Conservation (phyloP, 2,113 vertebrate genomes). For the Dromiciops gliroides region DNA sequence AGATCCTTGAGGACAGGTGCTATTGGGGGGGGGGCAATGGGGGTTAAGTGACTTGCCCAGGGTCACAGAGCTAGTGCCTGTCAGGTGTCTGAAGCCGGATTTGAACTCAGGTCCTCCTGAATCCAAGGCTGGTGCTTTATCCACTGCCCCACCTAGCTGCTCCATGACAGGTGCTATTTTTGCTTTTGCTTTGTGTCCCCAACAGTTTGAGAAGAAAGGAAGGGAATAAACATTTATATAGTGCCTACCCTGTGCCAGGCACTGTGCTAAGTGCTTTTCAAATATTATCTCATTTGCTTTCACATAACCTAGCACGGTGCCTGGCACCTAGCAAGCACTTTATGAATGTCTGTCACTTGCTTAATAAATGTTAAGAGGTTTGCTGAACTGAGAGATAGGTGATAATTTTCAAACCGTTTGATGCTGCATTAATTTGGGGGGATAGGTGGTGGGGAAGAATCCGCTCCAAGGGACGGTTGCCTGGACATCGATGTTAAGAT, state of each 20-base stretch:
- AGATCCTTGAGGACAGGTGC: neutral
- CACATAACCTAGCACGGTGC: neutral
- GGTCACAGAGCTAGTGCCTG: too few relatives aligned
- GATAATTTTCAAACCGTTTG: neutral
- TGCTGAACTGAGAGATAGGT: neutral
- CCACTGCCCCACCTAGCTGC: too few relatives aligned
- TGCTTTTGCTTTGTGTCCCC: neutral
- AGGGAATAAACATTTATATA: neutral
- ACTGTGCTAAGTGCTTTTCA: neutral
- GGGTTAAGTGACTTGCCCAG: too few relatives aligned
- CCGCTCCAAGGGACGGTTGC: neutral
- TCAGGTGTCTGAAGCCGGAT: too few relatives aligned
- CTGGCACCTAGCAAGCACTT: neutral
- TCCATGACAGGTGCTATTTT: too few relatives aligned
- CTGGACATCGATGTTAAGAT: constrained; percentile 7
- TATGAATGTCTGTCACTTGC: neutral
- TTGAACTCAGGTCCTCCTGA: too few relatives aligned
- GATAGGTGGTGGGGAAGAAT: neutral
- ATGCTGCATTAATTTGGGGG: neutral
- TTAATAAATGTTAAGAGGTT: neutral
- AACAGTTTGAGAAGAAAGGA: neutral
- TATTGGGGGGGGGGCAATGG: too few relatives aligned
- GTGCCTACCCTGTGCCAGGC: neutral
- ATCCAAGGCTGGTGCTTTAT: too few relatives aligned
- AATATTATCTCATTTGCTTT: neutral